Evolutionary conservation across 2,888 invertebrate species (phyloP).

Genomic region (Drosophila suboccidentalis): DNA sequence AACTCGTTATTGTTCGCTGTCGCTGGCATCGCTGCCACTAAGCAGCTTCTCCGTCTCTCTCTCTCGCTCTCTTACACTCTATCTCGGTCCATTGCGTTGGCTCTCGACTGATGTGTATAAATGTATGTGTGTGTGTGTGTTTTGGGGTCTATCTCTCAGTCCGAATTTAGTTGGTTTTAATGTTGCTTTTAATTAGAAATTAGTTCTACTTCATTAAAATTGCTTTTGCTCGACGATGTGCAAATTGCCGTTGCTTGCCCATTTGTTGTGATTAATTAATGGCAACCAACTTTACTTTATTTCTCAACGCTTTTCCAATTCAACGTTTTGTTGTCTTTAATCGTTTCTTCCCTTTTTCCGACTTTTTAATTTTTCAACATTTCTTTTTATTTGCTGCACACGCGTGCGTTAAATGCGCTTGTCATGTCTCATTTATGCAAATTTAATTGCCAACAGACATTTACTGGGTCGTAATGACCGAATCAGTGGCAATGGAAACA

Average conservation of each 20-base stretch:
- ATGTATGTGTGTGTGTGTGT: slow-evolving; percentile 2
- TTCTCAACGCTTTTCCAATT: slow-evolving; percentile 18
- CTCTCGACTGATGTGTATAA: slow-evolving; percentile 8
- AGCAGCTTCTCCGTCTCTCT: slow-evolving; percentile 58
- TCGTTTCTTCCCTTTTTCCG: slow-evolving; percentile 9
- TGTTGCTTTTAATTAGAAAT: slow-evolving; percentile 70
- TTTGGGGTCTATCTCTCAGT: slow-evolving; percentile 13
- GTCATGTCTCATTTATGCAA: slow-evolving; percentile 66
- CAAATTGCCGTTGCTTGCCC: slow-evolving; percentile 48
- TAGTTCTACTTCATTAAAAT: slow-evolving; percentile 69
- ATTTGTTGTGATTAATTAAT: slow-evolving; percentile 58
- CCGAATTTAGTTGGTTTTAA: slow-evolving; percentile 48
- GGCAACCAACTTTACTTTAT: slow-evolving; percentile 36
- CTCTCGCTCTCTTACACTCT: slow-evolving; percentile 13
- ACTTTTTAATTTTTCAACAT: slow-evolving; percentile 5
- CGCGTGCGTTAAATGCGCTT: slow-evolving; percentile 46
- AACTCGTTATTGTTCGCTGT: slow-evolving; percentile 70
- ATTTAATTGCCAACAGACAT: slow-evolving; percentile 66
- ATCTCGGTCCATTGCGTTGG: slow-evolving; percentile 31
- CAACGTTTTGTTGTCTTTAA: slow-evolving; percentile 3
- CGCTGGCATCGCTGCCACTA: slow-evolving; percentile 26
- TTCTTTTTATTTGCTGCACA: slow-evolving; percentile 33
- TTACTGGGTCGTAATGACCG: slow-evolving; percentile 34
- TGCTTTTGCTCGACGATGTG: slow-evolving; percentile 51
- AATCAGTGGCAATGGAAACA: background rate